Percentiles rank a stretch among this genome's conserved stretches.
phyloP scores from a whole-genome alignment of 2,113 vertebrate species.

The Pantherophis guttatus region DNA sequence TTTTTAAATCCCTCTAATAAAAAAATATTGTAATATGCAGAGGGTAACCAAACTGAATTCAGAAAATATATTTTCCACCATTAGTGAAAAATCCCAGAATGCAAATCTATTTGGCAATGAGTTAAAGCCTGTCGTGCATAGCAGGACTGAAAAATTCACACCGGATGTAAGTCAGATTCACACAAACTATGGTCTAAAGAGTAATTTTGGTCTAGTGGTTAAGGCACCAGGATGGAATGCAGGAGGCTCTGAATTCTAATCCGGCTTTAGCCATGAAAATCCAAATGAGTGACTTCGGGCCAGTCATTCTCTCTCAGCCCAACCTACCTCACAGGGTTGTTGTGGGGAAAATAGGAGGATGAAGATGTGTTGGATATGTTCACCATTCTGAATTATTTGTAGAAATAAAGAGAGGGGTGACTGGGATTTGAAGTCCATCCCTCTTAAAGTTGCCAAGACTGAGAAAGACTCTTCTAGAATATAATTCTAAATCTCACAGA shows the following conservation, averaged over 20 bases:
- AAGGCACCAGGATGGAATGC: background rate
- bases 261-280: accelerated
- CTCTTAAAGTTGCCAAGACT: background rate
- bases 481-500: background rate
- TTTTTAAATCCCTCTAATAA: background rate
- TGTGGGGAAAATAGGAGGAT: background rate
- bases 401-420: background rate
- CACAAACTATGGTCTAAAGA: background rate
- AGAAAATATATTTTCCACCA: background rate
- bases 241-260: background rate
- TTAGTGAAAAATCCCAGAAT: background rate
- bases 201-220: background rate
- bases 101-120: background rate
- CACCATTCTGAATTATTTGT: background rate
- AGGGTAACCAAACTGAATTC: background rate
- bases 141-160: background rate
- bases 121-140: background rate
- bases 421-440: background rate
- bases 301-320: background rate
- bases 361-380: background rate
- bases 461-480: background rate
- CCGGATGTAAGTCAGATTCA: background rate
- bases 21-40: background rate
- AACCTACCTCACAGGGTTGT: background rate
- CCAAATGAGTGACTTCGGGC: background rate